Evolutionary conservation across 2,888 invertebrate species (phyloP).

Genomic region (Drosophila eohydei): DNA sequence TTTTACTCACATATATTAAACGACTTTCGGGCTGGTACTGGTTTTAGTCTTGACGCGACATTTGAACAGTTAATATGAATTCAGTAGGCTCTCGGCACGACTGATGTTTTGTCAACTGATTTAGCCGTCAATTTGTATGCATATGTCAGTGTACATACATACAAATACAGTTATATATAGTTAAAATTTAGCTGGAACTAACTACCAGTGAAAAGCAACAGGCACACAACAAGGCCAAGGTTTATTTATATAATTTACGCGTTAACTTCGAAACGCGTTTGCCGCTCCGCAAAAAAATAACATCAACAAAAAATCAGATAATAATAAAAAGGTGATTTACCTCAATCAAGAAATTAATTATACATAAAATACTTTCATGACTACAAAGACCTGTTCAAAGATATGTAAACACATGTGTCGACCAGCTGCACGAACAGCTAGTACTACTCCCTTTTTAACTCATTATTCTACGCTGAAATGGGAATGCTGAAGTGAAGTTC

Average conservation of each 20-base stretch:
- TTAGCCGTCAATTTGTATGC: background rate
- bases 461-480: too few species aligned
- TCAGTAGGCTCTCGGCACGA: slow-evolving; percentile 17
- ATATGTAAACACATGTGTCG: background rate
- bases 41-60: slow-evolving; percentile 58
- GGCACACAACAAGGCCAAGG: slow-evolving; percentile 15
- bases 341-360: slow-evolving; percentile 2
- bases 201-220: background rate
- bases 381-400: background rate
- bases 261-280: slow-evolving; percentile 47
- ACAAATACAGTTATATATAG: background rate
- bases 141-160: slow-evolving; percentile 11
- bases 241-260: background rate
- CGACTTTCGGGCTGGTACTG: slow-evolving; percentile 16
- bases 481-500: too few species aligned
- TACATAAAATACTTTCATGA: background rate
- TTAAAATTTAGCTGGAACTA: background rate
- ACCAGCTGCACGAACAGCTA: too few species aligned
- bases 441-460: too few species aligned
- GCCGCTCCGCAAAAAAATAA: slow-evolving; percentile 3
- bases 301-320: background rate
- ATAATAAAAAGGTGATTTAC: slow-evolving; percentile 54
- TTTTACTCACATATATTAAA: slow-evolving; percentile 35
- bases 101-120: slow-evolving; percentile 14
- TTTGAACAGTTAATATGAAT: slow-evolving; percentile 54